These are phyloP conservation scores for Sinonovacula constricta DNA, from an alignment of 1,140 invertebrate species.

Conservation along the genomic window DNA sequence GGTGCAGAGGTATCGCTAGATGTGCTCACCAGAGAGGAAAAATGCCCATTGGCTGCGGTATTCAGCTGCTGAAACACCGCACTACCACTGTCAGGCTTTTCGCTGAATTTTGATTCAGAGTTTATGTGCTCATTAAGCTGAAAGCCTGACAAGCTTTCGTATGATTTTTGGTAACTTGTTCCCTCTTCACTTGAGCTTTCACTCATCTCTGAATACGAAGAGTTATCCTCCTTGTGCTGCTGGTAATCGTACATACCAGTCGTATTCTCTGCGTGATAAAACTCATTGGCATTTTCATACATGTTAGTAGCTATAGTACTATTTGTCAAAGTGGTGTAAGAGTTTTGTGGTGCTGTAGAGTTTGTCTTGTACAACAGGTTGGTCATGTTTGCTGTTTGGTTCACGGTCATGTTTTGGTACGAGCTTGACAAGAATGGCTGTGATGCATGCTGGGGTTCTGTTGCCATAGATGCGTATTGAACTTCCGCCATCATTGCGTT, in stretches of 20 bases:
- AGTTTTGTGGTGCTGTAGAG: constrained; percentile 22
- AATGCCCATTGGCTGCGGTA: too few species aligned
- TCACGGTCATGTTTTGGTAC: constrained; percentile 32
- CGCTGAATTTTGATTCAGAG: constrained; percentile 10
- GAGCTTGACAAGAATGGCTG: constrained; percentile 13
- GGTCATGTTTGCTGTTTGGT: constrained; percentile 39
- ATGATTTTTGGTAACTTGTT: constrained; percentile 52
- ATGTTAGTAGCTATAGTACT: constrained; percentile 69
- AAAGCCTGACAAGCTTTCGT: constrained; percentile 62
- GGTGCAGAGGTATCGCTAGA: constrained; percentile 10
- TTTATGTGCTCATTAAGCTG: constrained; percentile 21
- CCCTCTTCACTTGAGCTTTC: constrained; percentile 74
- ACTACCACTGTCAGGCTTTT: constrained; percentile 17
- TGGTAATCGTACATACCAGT: constrained; percentile 82
- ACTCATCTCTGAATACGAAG: constrained; percentile 82
- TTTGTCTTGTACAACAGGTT: constrained; percentile 32
- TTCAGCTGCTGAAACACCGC: too few species aligned
- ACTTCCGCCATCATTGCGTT: constrained; percentile 76
- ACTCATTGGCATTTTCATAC: constrained; percentile 78
- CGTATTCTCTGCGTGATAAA: constrained; percentile 83
- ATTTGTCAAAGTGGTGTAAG: constrained; percentile 29
- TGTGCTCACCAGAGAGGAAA: constrained; percentile 5
- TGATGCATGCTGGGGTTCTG: constrained; percentile 63
- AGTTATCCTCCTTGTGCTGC: constrained; percentile 80
- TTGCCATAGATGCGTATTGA: constrained; percentile 63